Base-by-base conservation (phyloP, 1,140 invertebrate genomes). In the Aplysia californica region DNA sequence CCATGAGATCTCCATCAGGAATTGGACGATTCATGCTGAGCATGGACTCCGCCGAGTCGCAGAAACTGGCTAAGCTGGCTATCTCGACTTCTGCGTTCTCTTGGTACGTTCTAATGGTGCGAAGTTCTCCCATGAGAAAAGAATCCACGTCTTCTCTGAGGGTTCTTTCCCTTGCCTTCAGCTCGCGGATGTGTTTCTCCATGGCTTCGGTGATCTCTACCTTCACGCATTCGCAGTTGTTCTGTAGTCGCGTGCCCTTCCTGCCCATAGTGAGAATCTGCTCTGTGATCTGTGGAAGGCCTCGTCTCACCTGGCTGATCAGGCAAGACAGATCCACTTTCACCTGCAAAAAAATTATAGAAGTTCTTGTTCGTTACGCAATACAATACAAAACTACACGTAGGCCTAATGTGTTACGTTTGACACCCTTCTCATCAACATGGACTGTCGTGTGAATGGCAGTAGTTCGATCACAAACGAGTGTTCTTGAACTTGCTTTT, bases 11-110 rank as follows among this genome's bases (percentile, higher is more conserved):
- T 21, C 81, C 81, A 72, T 84, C 80, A 23, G 88, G 85, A 72
- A 89, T 87, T 79, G 85, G 86, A 81, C 65, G 85, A 81, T 69
- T 84, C 84, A 83, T 96, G 94, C 85, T 94, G 94, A 92, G 97
- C 95, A 90, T 96, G 94, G 89, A 96, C 90, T 99, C 97, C n/a
- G 96, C 96, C 77, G 98, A 92, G 89, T 99, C 97, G 91, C 96
- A 98, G 89, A 98, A 98, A 86, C 95, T 96, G 82, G 94, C 92
- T 75, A 98, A 97, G 89, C 97, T 98, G 64, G 93, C 93, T 83
- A 98, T 94, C 91, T 99, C 97, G 86, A 94, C 92, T 86, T 97
- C 96, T 75, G 98, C 90, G 89, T 97, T 97, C 89, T 97, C 95
- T 90, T 97, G 96, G n/a, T 97, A 91, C 72, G 94, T 93, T 29